phyloP scores from a whole-genome alignment of 2,888 invertebrate genomes.

The Blera fallax region DNA sequence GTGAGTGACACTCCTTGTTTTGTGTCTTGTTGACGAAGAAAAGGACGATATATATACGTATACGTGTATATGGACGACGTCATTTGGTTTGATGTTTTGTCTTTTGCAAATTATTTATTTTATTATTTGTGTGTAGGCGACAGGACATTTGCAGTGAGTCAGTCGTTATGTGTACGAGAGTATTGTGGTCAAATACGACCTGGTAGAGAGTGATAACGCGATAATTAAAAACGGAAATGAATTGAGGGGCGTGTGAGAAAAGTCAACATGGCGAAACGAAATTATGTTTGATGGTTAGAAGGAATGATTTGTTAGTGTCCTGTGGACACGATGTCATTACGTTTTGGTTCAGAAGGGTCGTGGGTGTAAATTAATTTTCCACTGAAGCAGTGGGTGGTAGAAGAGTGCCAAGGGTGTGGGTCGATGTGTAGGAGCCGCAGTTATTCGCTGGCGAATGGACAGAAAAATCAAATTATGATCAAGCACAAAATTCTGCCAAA shows the following conservation, averaged over 20 bases:
- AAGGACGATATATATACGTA: not conserved
- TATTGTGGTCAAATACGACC: not conserved
- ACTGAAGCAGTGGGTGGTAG: no score
- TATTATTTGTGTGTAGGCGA: slow-evolving; percentile 34
- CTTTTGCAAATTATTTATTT: slow-evolving; percentile 46
- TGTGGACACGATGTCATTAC: slow-evolving; percentile 22
- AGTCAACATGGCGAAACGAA: slow-evolving; percentile 43
- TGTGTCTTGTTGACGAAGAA: slow-evolving; percentile 30
- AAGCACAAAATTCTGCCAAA: no score
- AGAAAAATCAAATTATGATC: no score
- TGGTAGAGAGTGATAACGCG: slow-evolving; percentile 43
- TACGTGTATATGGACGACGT: not conserved
- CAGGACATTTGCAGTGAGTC: slow-evolving; percentile 32
- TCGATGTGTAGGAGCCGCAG: no score
- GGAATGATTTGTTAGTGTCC: slow-evolving; percentile 20
- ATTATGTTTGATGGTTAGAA: slow-evolving; percentile 26
- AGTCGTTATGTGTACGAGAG: not conserved
- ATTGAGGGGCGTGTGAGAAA: slow-evolving; percentile 22
- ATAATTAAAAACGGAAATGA: slow-evolving; percentile 64
- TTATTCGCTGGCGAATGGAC: no score
- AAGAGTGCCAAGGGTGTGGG: no score
- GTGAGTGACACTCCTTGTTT: slow-evolving; percentile 40
- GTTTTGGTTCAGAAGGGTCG: no score
- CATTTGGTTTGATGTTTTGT: slow-evolving; percentile 46
- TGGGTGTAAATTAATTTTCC: no score